Conservation (phyloP, 2,797 vertebrate genomes). For the Distichodus sexfasciatus region DNA sequence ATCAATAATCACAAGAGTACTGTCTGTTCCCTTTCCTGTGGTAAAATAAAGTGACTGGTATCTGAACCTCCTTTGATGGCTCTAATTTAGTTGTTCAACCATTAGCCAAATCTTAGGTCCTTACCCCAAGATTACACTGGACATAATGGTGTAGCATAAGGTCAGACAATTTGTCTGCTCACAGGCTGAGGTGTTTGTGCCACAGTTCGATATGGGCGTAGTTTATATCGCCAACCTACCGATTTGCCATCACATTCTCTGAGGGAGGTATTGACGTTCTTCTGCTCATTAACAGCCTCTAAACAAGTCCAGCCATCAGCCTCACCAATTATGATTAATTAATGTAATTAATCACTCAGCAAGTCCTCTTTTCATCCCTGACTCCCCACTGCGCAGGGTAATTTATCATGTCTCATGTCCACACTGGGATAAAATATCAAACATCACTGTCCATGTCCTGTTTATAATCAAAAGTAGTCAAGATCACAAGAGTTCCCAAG, state of each 20-base stretch:
- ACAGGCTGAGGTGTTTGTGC: constrained; percentile 15
- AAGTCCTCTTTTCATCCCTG: constrained; percentile 30
- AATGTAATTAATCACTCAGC: constrained; percentile 34
- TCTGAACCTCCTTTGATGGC: too few relatives aligned
- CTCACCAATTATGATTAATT: constrained; percentile 59
- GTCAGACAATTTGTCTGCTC: not conserved
- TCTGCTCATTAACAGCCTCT: constrained; percentile 51
- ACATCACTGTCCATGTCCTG: not conserved
- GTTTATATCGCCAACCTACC: constrained; percentile 72
- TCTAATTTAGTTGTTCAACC: too few relatives aligned
- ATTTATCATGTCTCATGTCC: constrained; percentile 42
- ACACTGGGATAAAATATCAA: not conserved
- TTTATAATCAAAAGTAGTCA: not conserved
- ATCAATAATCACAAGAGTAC: too few relatives aligned
- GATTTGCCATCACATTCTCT: constrained; percentile 80
- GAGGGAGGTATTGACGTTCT: constrained; percentile 83
- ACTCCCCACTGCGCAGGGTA: constrained; percentile 37
- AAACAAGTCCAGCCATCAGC: constrained; percentile 44
- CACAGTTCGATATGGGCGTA: constrained; percentile 77
- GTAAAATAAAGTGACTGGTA: too few relatives aligned
- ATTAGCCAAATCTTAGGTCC: too few relatives aligned
- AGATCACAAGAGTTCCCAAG: not conserved
- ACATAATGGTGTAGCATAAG: not conserved
- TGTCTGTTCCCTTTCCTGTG: too few relatives aligned
- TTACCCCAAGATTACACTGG: too few relatives aligned